Percentiles rank a stretch among this genome's conserved stretches.
Conservation (phyloP, 1,140 invertebrate species). For the Lordiphosa stackelbergi region DNA sequence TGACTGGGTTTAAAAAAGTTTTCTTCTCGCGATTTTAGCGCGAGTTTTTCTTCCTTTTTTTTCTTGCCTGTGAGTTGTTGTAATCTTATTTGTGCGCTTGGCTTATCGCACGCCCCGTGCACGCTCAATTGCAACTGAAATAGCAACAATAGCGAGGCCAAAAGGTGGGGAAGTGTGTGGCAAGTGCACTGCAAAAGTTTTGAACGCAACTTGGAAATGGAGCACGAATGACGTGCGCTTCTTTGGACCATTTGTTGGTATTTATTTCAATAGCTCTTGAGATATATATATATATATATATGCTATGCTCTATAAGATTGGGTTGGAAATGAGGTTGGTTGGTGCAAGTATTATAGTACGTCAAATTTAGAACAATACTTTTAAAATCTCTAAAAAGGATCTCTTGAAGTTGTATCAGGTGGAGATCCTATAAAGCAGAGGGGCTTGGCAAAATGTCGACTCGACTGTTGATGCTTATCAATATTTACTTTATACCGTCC, state of each 20-base stretch:
- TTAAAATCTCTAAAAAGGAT: no score
- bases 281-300: constrained; percentile 14
- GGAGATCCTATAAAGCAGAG: no score
- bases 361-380: no score
- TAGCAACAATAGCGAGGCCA: constrained; percentile 37
- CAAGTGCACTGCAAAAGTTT: constrained; percentile 56
- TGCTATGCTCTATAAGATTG: constrained; percentile 12
- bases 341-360: not conserved
- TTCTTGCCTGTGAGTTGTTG: constrained; percentile 33
- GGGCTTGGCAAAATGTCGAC: no score
- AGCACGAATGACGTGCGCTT: constrained; percentile 35
- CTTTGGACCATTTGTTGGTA: constrained; percentile 55
- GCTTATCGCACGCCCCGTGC: constrained; percentile 56
- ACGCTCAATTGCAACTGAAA: constrained; percentile 51
- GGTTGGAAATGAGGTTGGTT: not conserved
- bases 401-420: no score
- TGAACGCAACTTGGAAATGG: constrained; percentile 53
- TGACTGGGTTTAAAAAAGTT: constrained; percentile 50
- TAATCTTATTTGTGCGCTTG: constrained; percentile 61
- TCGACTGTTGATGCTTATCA: no score
- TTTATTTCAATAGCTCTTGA: constrained; percentile 60
- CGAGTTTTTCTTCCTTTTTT: constrained; percentile 30
- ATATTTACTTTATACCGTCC: no score
- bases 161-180: constrained; percentile 12
- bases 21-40: constrained; percentile 49